Evolutionary conservation across 2,113 vertebrate genomes (phyloP).

Genomic region (Ameiurus melas): DNA sequence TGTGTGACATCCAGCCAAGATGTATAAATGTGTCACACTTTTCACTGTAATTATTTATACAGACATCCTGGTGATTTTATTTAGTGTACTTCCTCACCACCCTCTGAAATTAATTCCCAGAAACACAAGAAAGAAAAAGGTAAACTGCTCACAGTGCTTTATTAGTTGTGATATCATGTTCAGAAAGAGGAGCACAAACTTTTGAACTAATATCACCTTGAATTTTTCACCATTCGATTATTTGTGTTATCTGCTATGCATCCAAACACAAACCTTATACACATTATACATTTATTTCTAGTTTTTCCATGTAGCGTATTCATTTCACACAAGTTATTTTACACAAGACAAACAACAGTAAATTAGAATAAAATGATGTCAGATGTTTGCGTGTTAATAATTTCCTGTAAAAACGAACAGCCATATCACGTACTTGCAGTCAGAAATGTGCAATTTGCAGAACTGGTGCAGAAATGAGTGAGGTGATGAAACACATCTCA

Average conservation of each 20-base stretch:
- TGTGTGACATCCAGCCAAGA: no score
- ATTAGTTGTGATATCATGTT: not conserved
- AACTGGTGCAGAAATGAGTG: conserved; percentile 14
- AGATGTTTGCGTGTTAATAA: not conserved
- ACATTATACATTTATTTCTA: not conserved
- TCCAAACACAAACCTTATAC: not conserved
- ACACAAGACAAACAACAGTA: not conserved
- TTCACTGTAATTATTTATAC: no score
- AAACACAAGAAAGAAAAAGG: no score
- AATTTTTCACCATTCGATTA: no score
- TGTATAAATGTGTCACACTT: no score
- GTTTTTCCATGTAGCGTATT: not conserved
- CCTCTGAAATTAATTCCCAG: not conserved
- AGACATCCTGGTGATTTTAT: no score
- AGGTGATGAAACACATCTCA: not conserved
- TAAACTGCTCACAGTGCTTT: not conserved
- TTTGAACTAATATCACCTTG: not conserved
- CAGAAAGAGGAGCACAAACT: not conserved
- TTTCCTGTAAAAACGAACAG: not conserved
- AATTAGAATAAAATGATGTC: not conserved
- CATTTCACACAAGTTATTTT: not conserved
- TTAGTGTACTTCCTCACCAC: not conserved
- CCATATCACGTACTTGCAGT: not conserved
- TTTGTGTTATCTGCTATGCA: not conserved
- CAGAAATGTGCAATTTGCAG: not conserved